These are phyloP conservation scores for Brienomyrus brachyistius DNA, from an alignment of 2,113 vertebrate genomes.

Conservation along the genomic window DNA sequence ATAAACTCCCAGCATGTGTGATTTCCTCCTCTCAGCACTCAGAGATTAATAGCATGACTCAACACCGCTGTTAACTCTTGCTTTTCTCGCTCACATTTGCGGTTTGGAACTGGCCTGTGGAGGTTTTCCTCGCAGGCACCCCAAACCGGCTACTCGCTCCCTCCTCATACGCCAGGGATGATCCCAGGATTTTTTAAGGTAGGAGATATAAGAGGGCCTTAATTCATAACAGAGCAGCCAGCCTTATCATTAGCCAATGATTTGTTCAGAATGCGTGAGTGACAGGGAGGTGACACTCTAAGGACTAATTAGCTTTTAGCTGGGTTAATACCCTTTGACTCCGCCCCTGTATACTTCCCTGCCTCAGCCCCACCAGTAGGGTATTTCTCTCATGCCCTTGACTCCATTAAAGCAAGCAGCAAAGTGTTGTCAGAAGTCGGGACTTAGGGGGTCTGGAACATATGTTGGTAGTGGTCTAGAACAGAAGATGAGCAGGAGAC, in stretches of 20 bases:
- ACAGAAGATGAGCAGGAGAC: conserved; percentile 21
- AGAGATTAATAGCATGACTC: conserved; percentile 1
- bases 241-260: background rate
- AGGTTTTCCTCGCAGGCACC: background rate
- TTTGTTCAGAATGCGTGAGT: background rate
- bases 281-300: background rate
- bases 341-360: background rate
- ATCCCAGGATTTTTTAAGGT: background rate
- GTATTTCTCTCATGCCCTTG: background rate
- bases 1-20: background rate
- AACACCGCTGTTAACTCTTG: background rate
- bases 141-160: background rate
- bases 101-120: background rate
- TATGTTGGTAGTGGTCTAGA: background rate
- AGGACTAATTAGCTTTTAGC: background rate
- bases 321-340: background rate
- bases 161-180: background rate
- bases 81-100: background rate
- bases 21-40: background rate
- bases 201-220: background rate
- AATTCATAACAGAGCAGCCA: background rate
- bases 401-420: background rate
- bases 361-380: background rate
- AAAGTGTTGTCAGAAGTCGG: background rate
- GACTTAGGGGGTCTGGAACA: background rate